These are phyloP conservation scores for Donacobius atricapilla DNA, from an alignment of 2,113 vertebrate species.

Conservation along the genomic window DNA sequence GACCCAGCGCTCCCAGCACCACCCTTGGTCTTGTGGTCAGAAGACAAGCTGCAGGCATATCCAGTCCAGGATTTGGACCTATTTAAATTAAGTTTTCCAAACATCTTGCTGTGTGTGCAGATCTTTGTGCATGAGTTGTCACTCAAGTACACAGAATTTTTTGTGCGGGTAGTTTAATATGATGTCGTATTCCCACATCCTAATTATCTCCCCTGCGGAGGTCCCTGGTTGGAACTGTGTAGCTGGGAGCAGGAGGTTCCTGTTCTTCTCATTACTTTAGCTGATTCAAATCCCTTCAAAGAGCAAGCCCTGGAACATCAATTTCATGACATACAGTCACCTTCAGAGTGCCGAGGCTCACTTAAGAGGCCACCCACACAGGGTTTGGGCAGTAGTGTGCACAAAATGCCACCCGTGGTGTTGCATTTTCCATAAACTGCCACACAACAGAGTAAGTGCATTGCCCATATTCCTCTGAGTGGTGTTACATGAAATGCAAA, in stretches of 20 bases:
- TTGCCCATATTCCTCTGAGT: neutral
- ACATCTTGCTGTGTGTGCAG: neutral
- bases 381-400: neutral
- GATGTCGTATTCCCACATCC: neutral
- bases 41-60: neutral
- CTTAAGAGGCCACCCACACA: neutral
- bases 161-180: neutral
- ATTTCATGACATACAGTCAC: neutral
- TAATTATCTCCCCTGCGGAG: neutral
- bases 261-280: neutral
- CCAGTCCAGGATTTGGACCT: neutral
- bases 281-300: neutral
- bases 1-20: neutral
- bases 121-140: rapidly evolving
- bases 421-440: neutral
- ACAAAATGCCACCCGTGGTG: neutral
- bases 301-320: neutral
- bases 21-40: neutral
- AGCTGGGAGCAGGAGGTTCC: neutral
- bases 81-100: neutral
- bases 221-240: neutral
- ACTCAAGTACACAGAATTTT: neutral
- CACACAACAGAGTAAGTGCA: rapidly evolving
- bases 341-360: neutral
- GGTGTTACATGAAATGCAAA: neutral